Conservation (phyloP, 2,888 invertebrate genomes). For the Ectobius pallidus region DNA sequence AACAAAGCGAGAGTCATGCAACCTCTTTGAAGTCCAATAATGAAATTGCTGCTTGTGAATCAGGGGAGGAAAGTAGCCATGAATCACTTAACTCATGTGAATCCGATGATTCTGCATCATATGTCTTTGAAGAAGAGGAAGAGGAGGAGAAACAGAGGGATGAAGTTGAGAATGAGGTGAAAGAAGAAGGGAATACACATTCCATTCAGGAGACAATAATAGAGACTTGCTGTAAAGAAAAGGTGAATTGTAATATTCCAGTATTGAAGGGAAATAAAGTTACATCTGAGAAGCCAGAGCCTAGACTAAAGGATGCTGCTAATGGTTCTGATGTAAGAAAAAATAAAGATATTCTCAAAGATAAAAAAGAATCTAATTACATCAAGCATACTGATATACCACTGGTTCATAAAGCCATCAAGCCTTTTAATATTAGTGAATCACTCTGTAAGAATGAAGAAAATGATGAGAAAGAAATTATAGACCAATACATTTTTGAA, state of each 20-base stretch:
- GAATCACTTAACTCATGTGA: too few relatives aligned
- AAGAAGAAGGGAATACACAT: background rate
- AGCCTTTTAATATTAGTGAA: too few relatives aligned
- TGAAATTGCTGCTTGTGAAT: background rate
- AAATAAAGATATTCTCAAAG: background rate
- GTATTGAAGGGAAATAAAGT: too few relatives aligned
- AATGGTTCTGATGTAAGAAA: background rate
- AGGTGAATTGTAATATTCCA: too few relatives aligned
- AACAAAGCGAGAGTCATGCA: background rate
- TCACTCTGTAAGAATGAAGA: too few relatives aligned
- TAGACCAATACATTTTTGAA: background rate
- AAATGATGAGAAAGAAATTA: background rate
- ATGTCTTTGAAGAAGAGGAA: background rate
- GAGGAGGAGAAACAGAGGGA: background rate
- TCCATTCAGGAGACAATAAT: too few relatives aligned
- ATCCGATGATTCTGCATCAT: too few relatives aligned
- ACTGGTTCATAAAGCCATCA: too few relatives aligned
- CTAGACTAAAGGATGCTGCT: background rate
- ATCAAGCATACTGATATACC: background rate
- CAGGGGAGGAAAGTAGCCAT: too few relatives aligned
- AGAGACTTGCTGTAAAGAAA: too few relatives aligned
- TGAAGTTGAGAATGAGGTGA: background rate
- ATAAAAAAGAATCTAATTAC: background rate
- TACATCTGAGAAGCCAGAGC: too few relatives aligned
- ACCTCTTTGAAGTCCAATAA: background rate